Percentiles rank a stretch among this genome's conserved stretches.
These are phyloP conservation scores for Pristionchus mayeri DNA, from an alignment of 2,888 invertebrate genomes.

Conservation along the genomic window DNA sequence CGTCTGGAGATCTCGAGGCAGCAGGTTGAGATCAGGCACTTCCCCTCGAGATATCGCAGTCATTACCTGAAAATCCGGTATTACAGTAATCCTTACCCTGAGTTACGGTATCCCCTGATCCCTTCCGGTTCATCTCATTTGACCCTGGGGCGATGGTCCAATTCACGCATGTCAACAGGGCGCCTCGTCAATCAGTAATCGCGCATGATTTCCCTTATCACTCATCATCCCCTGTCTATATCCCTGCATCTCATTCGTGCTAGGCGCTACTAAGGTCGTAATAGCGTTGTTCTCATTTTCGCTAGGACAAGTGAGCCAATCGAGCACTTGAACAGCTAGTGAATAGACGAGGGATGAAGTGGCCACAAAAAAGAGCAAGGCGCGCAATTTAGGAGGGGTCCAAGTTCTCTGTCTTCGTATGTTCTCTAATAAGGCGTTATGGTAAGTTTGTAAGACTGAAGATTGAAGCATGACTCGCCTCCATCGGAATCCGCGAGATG, in stretches of 20 bases:
- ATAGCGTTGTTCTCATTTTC: not conserved
- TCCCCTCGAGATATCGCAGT: conserved; percentile 68
- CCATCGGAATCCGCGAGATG: conserved; percentile 59
- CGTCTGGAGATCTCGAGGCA: conserved; percentile 71
- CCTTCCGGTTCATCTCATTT: not conserved
- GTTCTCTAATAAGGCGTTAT: no score
- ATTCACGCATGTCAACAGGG: conserved; percentile 11
- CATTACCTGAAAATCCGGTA: conserved; percentile 63
- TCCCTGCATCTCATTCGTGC: not conserved
- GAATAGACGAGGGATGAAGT: not conserved
- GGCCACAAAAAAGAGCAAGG: not conserved
- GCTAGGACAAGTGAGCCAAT: conserved; percentile 34
- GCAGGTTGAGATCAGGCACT: conserved; percentile 70
- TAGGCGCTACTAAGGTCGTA: conserved; percentile 1
- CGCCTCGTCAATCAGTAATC: not conserved
- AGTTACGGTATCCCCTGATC: not conserved
- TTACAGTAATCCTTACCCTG: no score
- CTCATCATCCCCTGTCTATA: not conserved
- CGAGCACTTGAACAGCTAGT: conserved; percentile 5
- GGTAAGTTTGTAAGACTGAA: not conserved
- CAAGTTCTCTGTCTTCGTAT: no score
- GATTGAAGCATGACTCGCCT: conserved; percentile 44
- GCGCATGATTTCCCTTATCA: conserved; percentile 2
- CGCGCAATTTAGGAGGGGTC: no score
- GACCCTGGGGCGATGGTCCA: conserved; percentile 34